Percentiles rank a stretch among this genome's conserved stretches.
phyloP scores from a whole-genome alignment of 2,797 vertebrate species.

The Limosa lapponica region DNA sequence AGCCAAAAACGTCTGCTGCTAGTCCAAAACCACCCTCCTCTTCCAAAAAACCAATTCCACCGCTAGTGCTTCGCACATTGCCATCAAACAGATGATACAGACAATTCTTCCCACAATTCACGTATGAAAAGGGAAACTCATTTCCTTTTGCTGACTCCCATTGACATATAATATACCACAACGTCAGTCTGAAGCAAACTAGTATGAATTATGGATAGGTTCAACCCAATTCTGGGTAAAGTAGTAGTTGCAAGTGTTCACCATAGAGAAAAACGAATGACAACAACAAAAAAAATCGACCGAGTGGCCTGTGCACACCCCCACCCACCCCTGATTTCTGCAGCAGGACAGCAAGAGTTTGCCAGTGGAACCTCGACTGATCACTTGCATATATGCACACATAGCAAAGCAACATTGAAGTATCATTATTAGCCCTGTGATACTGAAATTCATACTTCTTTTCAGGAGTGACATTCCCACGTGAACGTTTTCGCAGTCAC shows the following conservation, averaged over 20 bases:
- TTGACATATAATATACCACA: not conserved
- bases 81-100: conserved; percentile 20
- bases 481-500: not conserved
- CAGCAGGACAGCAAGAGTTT: not conserved
- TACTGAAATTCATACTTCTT: not conserved
- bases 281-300: not conserved
- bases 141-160: conserved; percentile 9
- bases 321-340: not conserved
- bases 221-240: not conserved
- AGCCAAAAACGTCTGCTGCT: conserved; percentile 22
- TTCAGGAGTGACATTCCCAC: not conserved
- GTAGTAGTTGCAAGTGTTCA: not conserved
- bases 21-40: conserved; percentile 55
- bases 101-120: conserved; percentile 6
- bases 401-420: fast-evolving
- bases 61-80: not conserved
- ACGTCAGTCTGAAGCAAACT: not conserved
- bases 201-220: not conserved
- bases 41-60: not conserved
- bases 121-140: not conserved
- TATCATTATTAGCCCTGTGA: not conserved
- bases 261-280: not conserved
- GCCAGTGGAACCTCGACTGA: not conserved
- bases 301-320: not conserved
- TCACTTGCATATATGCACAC: not conserved